Conservation (phyloP, 2,888 invertebrate species). For the Peribatodes rhomboidaria region DNA sequence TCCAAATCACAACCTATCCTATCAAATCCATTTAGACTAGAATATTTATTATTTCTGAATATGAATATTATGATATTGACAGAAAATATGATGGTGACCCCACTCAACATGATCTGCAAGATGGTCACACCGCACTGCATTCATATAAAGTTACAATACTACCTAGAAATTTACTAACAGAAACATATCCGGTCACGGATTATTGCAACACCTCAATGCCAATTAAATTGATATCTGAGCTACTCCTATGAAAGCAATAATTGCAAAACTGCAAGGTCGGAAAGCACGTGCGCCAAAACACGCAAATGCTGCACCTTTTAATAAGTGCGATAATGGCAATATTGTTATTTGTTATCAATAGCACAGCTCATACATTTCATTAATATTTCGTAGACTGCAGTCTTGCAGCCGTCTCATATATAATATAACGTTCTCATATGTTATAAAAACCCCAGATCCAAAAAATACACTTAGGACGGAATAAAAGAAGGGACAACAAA, state of each 20-base stretch:
- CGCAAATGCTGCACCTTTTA: conserved; percentile 21
- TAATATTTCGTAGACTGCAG: not conserved
- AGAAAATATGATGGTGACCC: not conserved
- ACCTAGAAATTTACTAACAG: not conserved
- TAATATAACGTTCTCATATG: not conserved
- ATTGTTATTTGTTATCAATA: not conserved
- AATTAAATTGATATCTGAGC: conserved; percentile 21
- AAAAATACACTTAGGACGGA: conserved; percentile 45
- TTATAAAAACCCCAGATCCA: conserved; percentile 17
- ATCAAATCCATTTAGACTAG: too few relatives aligned
- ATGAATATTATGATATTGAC: too few relatives aligned
- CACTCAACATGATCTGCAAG: not conserved
- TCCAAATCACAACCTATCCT: too few relatives aligned
- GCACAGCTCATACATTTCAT: not conserved
- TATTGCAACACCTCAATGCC: conserved; percentile 23
- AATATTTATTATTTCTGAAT: too few relatives aligned
- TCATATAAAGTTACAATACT: not conserved
- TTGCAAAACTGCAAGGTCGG: conserved; percentile 31
- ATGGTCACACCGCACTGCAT: not conserved
- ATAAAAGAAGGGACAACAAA: conserved; percentile 67
- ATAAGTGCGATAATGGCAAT: conserved; percentile 2
- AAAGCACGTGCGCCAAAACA: conserved; percentile 23
- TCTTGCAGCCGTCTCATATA: not conserved
- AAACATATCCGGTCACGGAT: conserved; percentile 20
- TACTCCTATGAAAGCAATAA: conserved; percentile 19